Conservation (phyloP, 2,113 vertebrate species). For the Chionodraco myersi region DNA sequence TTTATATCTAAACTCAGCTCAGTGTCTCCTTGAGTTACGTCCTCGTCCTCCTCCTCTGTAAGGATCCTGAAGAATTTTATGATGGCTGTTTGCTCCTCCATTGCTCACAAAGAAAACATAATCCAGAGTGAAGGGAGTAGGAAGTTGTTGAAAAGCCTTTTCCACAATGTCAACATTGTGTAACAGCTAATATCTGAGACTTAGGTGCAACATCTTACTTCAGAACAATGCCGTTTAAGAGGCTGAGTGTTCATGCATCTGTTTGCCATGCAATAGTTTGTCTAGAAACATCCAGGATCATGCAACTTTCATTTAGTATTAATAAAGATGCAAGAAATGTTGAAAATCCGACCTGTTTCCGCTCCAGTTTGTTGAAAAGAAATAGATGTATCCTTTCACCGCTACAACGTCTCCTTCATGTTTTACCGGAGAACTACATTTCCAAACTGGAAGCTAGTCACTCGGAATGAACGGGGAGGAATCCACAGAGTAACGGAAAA, state of each 20-base stretch:
- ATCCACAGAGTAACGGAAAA: constrained; percentile 62
- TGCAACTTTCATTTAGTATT: constrained; percentile 24
- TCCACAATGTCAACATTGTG: constrained; percentile 41
- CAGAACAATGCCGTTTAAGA: background rate
- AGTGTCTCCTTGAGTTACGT: constrained; percentile 11
- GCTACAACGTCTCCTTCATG: constrained; percentile 16
- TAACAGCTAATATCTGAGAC: constrained; percentile 4
- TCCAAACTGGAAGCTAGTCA: constrained; percentile 54
- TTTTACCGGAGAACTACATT: constrained; percentile 26
- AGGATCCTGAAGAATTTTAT: constrained; percentile 83
- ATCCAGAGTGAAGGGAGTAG: constrained; percentile 67
- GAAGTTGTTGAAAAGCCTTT: constrained; percentile 8
- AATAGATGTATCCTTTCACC: constrained; percentile 34
- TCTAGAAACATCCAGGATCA: constrained; percentile 10
- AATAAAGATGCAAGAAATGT: constrained; percentile 4
- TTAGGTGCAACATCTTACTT: constrained; percentile 1
- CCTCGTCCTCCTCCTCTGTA: constrained; percentile 29
- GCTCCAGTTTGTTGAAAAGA: constrained; percentile 61
- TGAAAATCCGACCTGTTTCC: constrained; percentile 53
- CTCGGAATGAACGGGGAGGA: constrained; percentile 39
- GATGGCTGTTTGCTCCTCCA: constrained; percentile 77
- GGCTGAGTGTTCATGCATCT: background rate
- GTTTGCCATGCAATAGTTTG: constrained; percentile 33
- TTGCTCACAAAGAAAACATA: constrained; percentile 78
- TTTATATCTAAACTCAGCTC: constrained; percentile 26